Percentiles rank a stretch among this genome's conserved stretches.
Conservation (phyloP, 2,113 vertebrate genomes). For the Melanerpes aurifrons region DNA sequence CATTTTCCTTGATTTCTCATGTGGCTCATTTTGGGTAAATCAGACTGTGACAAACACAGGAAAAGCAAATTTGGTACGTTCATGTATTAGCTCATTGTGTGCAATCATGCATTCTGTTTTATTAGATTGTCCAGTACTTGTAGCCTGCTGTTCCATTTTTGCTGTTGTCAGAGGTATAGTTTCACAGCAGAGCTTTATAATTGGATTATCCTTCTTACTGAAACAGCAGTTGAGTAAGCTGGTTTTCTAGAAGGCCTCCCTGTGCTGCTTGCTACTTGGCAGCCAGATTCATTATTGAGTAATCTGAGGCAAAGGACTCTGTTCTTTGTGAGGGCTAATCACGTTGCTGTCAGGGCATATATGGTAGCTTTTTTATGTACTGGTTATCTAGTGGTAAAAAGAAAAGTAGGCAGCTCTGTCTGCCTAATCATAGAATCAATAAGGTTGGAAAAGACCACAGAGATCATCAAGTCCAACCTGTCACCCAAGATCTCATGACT, state of each 20-base stretch:
- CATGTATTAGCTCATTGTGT: background rate
- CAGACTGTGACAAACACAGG: background rate
- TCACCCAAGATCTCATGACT: no score
- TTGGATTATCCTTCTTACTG: background rate
- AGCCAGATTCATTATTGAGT: conserved; percentile 4
- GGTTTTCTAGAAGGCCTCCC: background rate
- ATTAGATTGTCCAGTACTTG: background rate
- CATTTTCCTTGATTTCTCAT: background rate
- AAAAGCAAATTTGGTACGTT: background rate
- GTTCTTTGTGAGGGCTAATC: background rate
- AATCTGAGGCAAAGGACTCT: conserved; percentile 28
- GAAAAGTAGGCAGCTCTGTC: background rate
- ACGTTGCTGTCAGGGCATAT: background rate
- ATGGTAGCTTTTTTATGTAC: background rate
- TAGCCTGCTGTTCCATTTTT: background rate
- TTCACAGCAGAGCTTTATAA: background rate
- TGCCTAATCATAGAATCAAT: background rate
- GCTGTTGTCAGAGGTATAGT: background rate
- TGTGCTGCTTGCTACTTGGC: background rate
- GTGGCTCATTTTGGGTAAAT: background rate
- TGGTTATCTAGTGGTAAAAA: background rate
- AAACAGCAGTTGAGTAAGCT: background rate
- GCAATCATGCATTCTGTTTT: background rate
- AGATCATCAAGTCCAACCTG: no score
- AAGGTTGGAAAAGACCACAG: no score